These are phyloP conservation scores for Hycleus phaleratus DNA, from an alignment of 1,140 invertebrate genomes.

Conservation along the genomic window DNA sequence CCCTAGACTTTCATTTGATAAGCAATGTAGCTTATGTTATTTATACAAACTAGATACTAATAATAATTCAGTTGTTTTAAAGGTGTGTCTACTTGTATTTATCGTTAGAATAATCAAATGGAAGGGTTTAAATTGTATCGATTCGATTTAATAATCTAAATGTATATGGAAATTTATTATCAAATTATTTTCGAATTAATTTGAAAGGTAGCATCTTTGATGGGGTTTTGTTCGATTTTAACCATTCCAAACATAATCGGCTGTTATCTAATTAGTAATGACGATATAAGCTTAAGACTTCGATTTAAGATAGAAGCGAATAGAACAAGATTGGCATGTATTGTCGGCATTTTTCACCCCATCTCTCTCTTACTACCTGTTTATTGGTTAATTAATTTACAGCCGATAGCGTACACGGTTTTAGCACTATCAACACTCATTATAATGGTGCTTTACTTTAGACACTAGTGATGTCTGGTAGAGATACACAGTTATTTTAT, in stretches of 20 bases:
- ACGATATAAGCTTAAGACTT: not conserved
- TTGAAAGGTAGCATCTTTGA: not conserved
- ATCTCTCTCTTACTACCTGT: not conserved
- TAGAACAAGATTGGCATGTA: not conserved
- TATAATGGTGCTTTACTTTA: slow-evolving; percentile 20
- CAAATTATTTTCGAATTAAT: not conserved
- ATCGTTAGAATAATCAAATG: slow-evolving; percentile 2
- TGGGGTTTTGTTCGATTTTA: not conserved
- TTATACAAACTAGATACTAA: slow-evolving; percentile 10
- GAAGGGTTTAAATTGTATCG: slow-evolving; percentile 2
- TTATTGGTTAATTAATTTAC: slow-evolving; percentile 27
- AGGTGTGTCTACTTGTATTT: slow-evolving; percentile 7
- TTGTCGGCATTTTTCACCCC: slow-evolving; percentile 4
- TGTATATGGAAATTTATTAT: slow-evolving; percentile 1
- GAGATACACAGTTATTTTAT: slow-evolving; percentile 18
- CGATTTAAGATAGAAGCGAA: not conserved
- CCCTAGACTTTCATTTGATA: slow-evolving; percentile 1
- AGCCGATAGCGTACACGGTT: slow-evolving; percentile 24
- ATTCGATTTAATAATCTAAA: slow-evolving; percentile 1
- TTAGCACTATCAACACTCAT: slow-evolving; percentile 26
- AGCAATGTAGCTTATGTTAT: slow-evolving; percentile 8
- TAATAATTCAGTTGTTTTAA: slow-evolving; percentile 8
- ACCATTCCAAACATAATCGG: no score
- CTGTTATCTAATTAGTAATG: not conserved
- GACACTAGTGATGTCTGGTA: slow-evolving; percentile 17